Evolutionary conservation across 2,888 invertebrate species (phyloP), one percentile per base, ranked within the genome.

Genomic region (Dryomyza anilis): DNA sequence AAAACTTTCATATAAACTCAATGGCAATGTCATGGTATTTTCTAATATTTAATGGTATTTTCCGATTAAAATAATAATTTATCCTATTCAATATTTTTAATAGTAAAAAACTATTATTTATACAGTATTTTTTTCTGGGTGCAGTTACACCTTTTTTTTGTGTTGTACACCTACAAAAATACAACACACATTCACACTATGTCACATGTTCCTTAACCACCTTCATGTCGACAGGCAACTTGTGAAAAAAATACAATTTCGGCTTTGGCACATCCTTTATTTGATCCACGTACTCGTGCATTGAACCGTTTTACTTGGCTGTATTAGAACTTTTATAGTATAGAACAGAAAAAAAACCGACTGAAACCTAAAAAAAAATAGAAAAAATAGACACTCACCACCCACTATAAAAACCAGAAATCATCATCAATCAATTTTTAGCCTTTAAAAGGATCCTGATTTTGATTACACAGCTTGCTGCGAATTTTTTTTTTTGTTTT

Each of bases 351-450:
- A 25, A 48, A 36, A 52, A 62, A 23, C n/a, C n/a, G n/a, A 12
- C 8, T n/a, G 10, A 23, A 14, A 25, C 16, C 48, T 48, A 12
- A 12, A 33, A 33, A 48, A 27, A 29, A 30, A 8, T 39, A 55
- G 23, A 23, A 48, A 48, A 48, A 21, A 48, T 10, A 50, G 14
- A 21, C 14, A 25, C 23, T 57, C 57, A 57, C n/a, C 57, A n/a
- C n/a, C 25, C 14, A 12, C 6, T n/a, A 30, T 10, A 1, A 36
- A 21, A 19, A n/a, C 8, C 23, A 59, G 52, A 67, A 67, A 65
- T 65, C 63, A 62, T 65, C 67, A 67, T 67, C 67, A 67, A 67
- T 67, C 67, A 67, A 63, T 65, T 63, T 59, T 60, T 53, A 48
- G n/a, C 29, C 45, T 33, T 10, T 6, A 55, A 16, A 36, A 23